A percentile compares a stretch with the other conserved stretches of the same genome.
Evolutionary conservation across 2,113 vertebrate species (phyloP).

Genomic region (Pitta sordida): DNA sequence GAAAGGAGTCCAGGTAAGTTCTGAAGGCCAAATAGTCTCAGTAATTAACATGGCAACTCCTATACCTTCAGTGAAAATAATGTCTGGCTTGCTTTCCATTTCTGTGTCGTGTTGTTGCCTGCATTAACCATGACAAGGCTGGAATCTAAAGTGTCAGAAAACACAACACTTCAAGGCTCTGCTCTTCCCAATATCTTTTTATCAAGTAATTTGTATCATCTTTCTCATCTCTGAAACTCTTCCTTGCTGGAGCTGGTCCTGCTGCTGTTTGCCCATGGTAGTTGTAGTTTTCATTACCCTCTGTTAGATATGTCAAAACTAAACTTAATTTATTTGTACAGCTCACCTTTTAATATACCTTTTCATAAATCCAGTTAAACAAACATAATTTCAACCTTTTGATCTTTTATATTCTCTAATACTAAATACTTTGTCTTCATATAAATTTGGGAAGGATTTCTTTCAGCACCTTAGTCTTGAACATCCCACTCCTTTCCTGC

Average conservation of each 20-base stretch:
- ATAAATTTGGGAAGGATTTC: neutral
- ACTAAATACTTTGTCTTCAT: neutral
- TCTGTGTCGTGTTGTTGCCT: neutral
- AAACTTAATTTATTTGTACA: neutral
- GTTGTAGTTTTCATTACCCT: neutral
- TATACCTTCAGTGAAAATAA: slow-evolving; percentile 5
- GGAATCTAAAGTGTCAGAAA: neutral
- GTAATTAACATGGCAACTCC: slow-evolving; percentile 9
- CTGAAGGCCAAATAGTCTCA: slow-evolving; percentile 35
- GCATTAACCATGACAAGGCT: neutral
- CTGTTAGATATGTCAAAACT: neutral
- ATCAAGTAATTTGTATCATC: neutral
- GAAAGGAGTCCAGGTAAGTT: neutral
- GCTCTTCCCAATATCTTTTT: neutral
- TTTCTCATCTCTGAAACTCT: neutral
- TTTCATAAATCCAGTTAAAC: neutral
- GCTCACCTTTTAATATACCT: neutral
- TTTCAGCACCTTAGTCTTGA: neutral
- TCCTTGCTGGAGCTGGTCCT: neutral
- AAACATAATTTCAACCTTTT: neutral
- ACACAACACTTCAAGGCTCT: neutral
- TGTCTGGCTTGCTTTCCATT: slow-evolving; percentile 13
- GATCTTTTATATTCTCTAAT: slow-evolving; percentile 7
- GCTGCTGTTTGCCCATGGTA: neutral
- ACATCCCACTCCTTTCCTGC: neutral